phyloP scores from a whole-genome alignment of 2,113 vertebrate species.

The Cephalopholis sonnerati region DNA sequence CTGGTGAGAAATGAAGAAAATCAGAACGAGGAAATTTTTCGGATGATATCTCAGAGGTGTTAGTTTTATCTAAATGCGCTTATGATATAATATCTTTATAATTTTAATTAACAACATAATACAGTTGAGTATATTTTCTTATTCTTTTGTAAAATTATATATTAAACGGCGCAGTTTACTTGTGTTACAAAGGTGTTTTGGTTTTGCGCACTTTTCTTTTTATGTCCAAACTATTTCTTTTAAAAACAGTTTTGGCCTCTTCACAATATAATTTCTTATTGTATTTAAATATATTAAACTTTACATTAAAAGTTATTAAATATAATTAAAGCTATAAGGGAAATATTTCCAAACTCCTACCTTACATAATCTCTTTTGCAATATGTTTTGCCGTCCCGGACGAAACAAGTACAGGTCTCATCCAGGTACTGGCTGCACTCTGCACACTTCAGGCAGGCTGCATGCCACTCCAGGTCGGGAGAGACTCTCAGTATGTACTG shows the following conservation, averaged over 20 bases:
- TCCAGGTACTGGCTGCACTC: conserved; percentile 96
- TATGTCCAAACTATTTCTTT: background rate
- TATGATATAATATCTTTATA: background rate
- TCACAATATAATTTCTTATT: background rate
- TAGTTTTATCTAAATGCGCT: background rate
- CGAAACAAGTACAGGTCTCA: conserved; percentile 97
- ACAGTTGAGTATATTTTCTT: background rate
- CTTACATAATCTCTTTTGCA: conserved; percentile 98
- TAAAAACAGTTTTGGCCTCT: background rate
- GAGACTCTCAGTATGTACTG: conserved; percentile 96
- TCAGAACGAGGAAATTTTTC: conserved; percentile 1
- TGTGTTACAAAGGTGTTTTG: background rate
- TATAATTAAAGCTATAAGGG: background rate
- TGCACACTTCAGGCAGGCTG: conserved; percentile 95
- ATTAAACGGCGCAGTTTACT: background rate
- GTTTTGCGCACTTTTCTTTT: background rate
- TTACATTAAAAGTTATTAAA: background rate
- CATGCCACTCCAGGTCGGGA: conserved; percentile 98
- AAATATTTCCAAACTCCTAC: conserved; percentile 81
- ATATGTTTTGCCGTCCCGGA: conserved; percentile 96
- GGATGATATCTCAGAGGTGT: background rate
- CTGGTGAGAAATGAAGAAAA: background rate
- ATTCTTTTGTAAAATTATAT: background rate
- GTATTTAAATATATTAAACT: background rate
- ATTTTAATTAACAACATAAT: background rate